Evolutionary conservation across 2,888 invertebrate genomes (phyloP).

Genomic region (Diachrysia chrysitis): DNA sequence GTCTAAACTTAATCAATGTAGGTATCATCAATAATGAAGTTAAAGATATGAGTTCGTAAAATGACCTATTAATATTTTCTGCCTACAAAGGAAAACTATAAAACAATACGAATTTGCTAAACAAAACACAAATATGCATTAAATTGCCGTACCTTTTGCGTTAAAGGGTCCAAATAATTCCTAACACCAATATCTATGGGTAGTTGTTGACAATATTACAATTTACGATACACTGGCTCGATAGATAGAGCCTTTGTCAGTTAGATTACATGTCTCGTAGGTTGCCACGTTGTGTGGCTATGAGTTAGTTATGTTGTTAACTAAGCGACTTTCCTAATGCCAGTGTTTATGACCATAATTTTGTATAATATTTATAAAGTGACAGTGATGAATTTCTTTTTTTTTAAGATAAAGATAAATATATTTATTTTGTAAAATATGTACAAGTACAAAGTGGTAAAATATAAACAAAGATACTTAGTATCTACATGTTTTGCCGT

Average conservation of each 20-base stretch:
- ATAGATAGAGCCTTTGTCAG: slow-evolving; percentile 9
- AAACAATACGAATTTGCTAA: neutral
- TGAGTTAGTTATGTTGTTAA: neutral
- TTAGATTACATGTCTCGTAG: slow-evolving; percentile 4
- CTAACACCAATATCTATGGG: slow-evolving; percentile 13
- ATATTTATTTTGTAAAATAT: no score
- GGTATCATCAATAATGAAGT: no score
- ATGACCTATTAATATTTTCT: neutral
- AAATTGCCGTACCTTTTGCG: neutral
- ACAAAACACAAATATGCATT: neutral
- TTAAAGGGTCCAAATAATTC: neutral
- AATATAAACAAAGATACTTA: no score
- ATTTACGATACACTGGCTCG: slow-evolving; percentile 26
- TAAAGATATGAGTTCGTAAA: no score
- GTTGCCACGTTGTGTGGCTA: neutral
- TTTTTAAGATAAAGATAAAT: no score
- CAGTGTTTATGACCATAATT: neutral
- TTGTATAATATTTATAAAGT: neutral
- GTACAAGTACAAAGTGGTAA: no score
- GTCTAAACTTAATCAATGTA: no score
- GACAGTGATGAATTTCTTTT: no score
- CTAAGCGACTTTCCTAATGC: neutral
- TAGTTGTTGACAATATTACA: slow-evolving; percentile 27
- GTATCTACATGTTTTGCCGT: no score
- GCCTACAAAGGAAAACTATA: neutral